A percentile compares a stretch with the other conserved stretches of the same genome.
phyloP scores from a whole-genome alignment of 1,140 invertebrate species.

The Drosophila subpulchrella region DNA sequence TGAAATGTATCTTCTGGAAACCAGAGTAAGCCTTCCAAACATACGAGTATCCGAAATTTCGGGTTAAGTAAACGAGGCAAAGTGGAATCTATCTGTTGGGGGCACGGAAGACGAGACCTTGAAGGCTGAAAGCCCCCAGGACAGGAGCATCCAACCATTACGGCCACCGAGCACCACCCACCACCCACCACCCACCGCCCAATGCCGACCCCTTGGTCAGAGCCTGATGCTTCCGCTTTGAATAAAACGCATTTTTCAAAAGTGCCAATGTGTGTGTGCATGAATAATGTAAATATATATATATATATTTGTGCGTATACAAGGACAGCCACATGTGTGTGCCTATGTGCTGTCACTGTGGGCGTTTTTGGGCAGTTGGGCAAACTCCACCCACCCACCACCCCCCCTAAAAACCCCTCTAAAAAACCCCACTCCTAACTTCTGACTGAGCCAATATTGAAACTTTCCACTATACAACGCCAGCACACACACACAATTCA shows the following conservation, averaged over 20 bases:
- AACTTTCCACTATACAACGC: conserved; percentile 74
- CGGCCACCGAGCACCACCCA: background rate
- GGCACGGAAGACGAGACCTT: conserved; percentile 19
- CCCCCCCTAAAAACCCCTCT: background rate
- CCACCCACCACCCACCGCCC: background rate
- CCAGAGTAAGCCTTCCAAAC: background rate
- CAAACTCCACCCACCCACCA: conserved; percentile 29
- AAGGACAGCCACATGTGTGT: conserved; percentile 14
- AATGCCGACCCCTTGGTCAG: conserved; percentile 32
- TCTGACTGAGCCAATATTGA: conserved; percentile 66
- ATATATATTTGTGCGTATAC: background rate
- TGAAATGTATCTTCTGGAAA: background rate
- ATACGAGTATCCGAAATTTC: background rate
- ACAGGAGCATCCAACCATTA: conserved; percentile 3
- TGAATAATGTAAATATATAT: conserved; percentile 67
- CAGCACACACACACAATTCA: conserved; percentile 43
- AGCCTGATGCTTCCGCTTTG: conserved; percentile 58
- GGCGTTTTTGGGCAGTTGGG: conserved; percentile 69
- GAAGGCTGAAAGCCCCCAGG: conserved; percentile 7
- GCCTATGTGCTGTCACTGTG: conserved; percentile 60
- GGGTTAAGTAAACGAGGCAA: background rate
- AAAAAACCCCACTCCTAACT: background rate
- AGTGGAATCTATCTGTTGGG: background rate
- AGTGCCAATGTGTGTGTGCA: conserved; percentile 59
- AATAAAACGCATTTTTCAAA: conserved; percentile 79